Percentiles rank a stretch among this genome's conserved stretches.
phyloP scores from a whole-genome alignment of 2,113 vertebrate species.

The Cavia aperea region DNA sequence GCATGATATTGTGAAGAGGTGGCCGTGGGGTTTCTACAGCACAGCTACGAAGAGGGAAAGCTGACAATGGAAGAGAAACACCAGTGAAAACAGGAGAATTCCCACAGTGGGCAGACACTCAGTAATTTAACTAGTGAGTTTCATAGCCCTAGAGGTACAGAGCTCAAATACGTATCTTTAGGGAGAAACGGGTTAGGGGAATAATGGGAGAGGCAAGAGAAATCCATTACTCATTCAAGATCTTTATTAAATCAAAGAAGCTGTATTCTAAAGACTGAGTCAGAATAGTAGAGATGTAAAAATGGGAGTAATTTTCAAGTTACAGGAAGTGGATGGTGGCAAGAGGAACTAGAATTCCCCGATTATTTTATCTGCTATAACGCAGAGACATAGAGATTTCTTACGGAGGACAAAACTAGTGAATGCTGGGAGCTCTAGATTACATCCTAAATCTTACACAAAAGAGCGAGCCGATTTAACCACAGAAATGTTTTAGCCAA shows the following conservation, averaged over 20 bases:
- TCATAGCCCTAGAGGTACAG: constrained; percentile 54
- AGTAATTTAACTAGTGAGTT: constrained; percentile 58
- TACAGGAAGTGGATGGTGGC: not conserved
- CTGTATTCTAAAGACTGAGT: not conserved
- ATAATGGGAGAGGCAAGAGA: not conserved
- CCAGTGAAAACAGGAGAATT: constrained; percentile 60
- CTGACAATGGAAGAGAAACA: constrained; percentile 56
- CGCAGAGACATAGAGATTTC: not conserved
- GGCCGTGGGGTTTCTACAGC: constrained; percentile 35
- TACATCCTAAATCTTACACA: not conserved
- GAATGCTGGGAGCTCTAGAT: constrained; percentile 6
- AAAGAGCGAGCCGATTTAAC: not conserved
- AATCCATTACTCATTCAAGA: not conserved
- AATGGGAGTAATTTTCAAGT: not conserved
- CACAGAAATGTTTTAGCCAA: not conserved
- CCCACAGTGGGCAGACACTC: constrained; percentile 53
- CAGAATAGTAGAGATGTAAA: not conserved
- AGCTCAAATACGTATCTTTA: constrained; percentile 48
- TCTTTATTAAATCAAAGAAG: not conserved
- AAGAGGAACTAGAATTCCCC: not conserved
- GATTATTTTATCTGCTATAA: not conserved
- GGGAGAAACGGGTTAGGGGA: constrained; percentile 15
- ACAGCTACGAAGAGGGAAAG: constrained; percentile 53
- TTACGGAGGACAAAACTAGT: not conserved
- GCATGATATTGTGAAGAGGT: constrained; percentile 26